phyloP scores from a whole-genome alignment of 2,888 invertebrate species.

The Dasysyrphus tricinctus region DNA sequence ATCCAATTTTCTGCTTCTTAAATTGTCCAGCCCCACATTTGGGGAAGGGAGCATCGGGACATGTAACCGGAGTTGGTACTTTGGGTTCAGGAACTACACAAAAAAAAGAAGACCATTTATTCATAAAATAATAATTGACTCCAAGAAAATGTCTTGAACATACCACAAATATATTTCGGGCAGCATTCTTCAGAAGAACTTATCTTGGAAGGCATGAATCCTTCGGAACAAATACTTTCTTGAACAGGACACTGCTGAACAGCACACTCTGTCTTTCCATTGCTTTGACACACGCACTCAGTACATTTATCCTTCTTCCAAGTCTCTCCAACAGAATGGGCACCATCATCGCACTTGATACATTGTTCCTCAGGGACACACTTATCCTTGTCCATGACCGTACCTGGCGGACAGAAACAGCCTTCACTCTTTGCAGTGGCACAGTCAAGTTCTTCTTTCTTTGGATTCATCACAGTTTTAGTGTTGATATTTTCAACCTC shows the following conservation, averaged over 20 bases:
- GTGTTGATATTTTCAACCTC: conserved; percentile 80
- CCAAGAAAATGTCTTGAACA: not conserved
- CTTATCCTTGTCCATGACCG: conserved; percentile 88
- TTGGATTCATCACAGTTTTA: conserved; percentile 78
- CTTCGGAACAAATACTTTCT: conserved; percentile 86
- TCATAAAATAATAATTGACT: not conserved
- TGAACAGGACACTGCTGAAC: conserved; percentile 85
- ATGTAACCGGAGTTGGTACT: conserved; percentile 83
- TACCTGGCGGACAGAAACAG: conserved; percentile 92
- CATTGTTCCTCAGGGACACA: conserved; percentile 89
- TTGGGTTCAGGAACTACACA: conserved; percentile 85
- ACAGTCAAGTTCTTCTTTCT: conserved; percentile 83
- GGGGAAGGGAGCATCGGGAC: conserved; percentile 88
- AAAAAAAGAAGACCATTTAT: conserved; percentile 40
- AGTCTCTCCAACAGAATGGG: conserved; percentile 87
- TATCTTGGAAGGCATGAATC: conserved; percentile 85
- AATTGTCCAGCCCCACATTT: conserved; percentile 89
- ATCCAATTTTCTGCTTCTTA: conserved; percentile 87
- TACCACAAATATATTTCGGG: conserved; percentile 86
- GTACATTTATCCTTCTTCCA: conserved; percentile 90
- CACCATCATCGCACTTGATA: conserved; percentile 89
- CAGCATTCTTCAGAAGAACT: conserved; percentile 87
- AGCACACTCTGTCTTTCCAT: conserved; percentile 87
- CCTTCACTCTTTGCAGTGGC: conserved; percentile 87
- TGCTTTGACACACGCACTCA: conserved; percentile 87